These are phyloP conservation scores for Merluccius polli DNA, from an alignment of 2,797 vertebrate genomes.

Conservation along the genomic window DNA sequence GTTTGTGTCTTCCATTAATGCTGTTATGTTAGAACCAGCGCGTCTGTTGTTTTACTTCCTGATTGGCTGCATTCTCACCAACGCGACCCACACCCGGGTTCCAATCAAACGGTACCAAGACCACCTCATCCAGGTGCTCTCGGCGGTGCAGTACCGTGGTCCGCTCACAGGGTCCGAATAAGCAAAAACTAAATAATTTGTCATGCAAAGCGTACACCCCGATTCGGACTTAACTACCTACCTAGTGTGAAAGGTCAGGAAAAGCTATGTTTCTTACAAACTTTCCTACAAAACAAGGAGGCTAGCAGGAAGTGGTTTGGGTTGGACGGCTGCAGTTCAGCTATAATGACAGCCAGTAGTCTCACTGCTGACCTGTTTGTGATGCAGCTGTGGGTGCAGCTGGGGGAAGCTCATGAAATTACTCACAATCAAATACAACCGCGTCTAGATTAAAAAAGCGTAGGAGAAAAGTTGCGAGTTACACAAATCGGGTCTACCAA, in stretches of 20 bases:
- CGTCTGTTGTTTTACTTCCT: too few relatives aligned
- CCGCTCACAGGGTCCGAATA: neutral
- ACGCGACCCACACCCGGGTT: neutral
- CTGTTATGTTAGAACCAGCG: too few relatives aligned
- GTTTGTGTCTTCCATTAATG: too few relatives aligned
- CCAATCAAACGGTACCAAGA: neutral
- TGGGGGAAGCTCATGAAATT: constrained; percentile 49
- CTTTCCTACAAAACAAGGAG: neutral
- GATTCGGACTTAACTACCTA: neutral
- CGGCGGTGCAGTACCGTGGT: neutral
- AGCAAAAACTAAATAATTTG: neutral
- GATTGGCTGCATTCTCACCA: neutral
- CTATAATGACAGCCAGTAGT: constrained; percentile 56
- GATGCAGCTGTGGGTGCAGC: constrained; percentile 59
- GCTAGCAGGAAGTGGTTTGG: constrained; percentile 24
- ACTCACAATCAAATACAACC: constrained; percentile 52
- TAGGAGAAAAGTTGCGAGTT: constrained; percentile 30
- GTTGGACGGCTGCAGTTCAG: constrained; percentile 20
- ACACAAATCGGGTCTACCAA: constrained; percentile 18
- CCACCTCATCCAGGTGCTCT: neutral
- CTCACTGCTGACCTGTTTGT: constrained; percentile 51
- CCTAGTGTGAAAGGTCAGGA: neutral
- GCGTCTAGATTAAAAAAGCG: constrained; percentile 54
- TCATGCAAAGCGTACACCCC: neutral
- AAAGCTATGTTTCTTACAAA: neutral